Percentiles rank a stretch among this genome's conserved stretches.
These are phyloP conservation scores for Mormyrus iriodes DNA, from an alignment of 2,113 vertebrate species.

Conservation along the genomic window DNA sequence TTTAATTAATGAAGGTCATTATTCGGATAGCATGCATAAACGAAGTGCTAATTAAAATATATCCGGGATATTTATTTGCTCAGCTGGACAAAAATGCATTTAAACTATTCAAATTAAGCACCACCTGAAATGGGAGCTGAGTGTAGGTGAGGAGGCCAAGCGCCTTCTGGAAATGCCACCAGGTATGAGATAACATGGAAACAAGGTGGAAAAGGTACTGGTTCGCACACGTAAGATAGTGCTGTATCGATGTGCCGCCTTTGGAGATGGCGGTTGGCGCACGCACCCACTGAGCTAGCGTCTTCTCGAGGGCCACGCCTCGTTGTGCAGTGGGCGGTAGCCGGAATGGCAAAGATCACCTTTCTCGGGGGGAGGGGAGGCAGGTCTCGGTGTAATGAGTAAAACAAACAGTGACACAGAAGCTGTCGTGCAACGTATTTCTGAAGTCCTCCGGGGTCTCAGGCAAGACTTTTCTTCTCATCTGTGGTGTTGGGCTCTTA, in stretches of 20 bases:
- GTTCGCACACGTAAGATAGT: not conserved
- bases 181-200: not conserved
- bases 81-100: not conserved
- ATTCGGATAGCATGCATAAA: not conserved
- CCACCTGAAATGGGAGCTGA: not conserved
- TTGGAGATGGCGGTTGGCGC: not conserved
- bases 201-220: not conserved
- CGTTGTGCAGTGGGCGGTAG: not conserved
- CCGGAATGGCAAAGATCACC: not conserved
- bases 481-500: not conserved
- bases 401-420: conserved; percentile 7
- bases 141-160: not conserved
- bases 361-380: not conserved
- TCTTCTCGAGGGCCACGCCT: not conserved
- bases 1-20: not conserved
- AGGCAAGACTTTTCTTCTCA: not conserved
- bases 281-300: not conserved
- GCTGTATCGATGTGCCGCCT: not conserved
- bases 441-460: not conserved
- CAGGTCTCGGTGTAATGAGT: not conserved
- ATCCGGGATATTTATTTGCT: not conserved
- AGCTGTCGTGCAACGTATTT: not conserved
- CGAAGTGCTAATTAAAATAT: not conserved
- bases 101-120: not conserved
- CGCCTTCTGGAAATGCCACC: not conserved